Percentiles rank a stretch among this genome's conserved stretches.
Evolutionary conservation across 2,888 invertebrate genomes (phyloP).

Genomic region (Athripsodes cinereus): DNA sequence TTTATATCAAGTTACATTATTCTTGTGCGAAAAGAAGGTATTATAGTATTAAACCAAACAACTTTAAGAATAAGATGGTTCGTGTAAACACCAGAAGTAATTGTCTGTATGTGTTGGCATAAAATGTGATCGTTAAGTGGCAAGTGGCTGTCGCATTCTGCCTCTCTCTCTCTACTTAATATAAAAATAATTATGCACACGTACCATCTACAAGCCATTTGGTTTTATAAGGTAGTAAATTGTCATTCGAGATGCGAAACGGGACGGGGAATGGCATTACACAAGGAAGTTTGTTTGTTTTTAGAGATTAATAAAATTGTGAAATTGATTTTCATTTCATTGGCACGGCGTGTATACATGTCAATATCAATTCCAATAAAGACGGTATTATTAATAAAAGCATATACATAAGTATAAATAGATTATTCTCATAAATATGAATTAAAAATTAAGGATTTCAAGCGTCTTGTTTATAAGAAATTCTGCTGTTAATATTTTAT

Average conservation of each 20-base stretch:
- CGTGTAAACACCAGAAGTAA: slow-evolving; percentile 20
- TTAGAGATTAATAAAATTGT: slow-evolving; percentile 20
- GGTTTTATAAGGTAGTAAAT: slow-evolving; percentile 23
- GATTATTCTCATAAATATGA: too few species aligned
- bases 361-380: slow-evolving; percentile 1
- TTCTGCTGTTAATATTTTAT: too few species aligned
- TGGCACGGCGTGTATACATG: too few species aligned
- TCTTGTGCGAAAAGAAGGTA: too few species aligned
- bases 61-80: slow-evolving; percentile 16
- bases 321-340: slow-evolving; percentile 12
- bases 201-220: slow-evolving; percentile 12
- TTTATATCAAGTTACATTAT: too few species aligned
- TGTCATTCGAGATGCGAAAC: slow-evolving; percentile 18
- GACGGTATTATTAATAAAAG: too few species aligned
- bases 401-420: too few species aligned
- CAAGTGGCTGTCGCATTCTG: neutral
- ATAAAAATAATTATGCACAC: neutral
- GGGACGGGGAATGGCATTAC: neutral
- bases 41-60: slow-evolving; percentile 12
- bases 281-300: slow-evolving; percentile 7
- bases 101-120: slow-evolving; percentile 18
- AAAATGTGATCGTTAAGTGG: slow-evolving; percentile 18
- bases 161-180: neutral
- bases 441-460: too few species aligned
- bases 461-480: too few species aligned